A percentile compares a stretch with the other conserved stretches of the same genome.
phyloP scores from a whole-genome alignment of 2,113 vertebrate species.

The Chauna torquata region DNA sequence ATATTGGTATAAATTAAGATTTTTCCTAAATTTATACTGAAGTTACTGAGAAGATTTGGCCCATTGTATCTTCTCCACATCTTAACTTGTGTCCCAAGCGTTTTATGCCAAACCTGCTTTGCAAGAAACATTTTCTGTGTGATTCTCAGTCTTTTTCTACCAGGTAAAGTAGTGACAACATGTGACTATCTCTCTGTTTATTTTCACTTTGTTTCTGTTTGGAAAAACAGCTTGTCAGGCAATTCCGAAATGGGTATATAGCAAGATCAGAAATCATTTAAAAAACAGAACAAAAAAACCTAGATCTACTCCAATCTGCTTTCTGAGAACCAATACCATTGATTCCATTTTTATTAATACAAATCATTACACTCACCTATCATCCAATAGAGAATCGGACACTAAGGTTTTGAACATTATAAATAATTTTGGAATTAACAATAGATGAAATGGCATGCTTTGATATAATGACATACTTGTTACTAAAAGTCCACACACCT shows the following conservation, averaged over 20 bases:
- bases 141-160: neutral
- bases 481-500: neutral
- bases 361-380: neutral
- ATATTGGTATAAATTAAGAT: neutral
- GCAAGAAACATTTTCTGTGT: neutral
- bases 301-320: neutral
- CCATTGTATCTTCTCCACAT: neutral
- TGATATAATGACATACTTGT: neutral
- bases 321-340: neutral
- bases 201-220: neutral
- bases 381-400: neutral
- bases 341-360: no score
- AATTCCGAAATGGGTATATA: neutral
- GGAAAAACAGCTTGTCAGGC: neutral
- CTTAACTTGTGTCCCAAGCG: neutral
- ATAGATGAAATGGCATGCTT: neutral
- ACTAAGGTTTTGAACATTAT: neutral
- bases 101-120: neutral
- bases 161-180: neutral
- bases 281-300: no score
- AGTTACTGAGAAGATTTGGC: neutral
- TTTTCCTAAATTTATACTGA: neutral
- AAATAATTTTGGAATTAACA: neutral
- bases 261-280: neutral
- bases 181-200: neutral